Conservation (phyloP, 1,140 invertebrate species). For the Drosophila lacertosa region DNA sequence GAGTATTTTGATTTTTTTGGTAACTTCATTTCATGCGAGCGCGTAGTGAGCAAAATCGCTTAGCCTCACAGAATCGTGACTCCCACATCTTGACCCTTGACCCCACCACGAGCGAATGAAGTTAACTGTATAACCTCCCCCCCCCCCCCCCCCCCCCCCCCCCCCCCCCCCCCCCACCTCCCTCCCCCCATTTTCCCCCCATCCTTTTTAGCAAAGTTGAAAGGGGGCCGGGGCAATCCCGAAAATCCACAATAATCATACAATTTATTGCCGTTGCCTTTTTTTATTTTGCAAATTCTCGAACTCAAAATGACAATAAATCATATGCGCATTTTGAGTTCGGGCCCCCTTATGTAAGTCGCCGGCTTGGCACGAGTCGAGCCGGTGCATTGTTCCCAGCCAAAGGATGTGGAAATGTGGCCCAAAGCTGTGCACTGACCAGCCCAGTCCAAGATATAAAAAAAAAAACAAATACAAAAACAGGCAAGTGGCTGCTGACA, state of each 20-base stretch:
- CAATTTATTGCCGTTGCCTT: constrained; percentile 78
- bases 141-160: constrained; percentile 1
- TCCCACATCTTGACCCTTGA: constrained; percentile 84
- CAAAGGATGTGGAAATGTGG: constrained; percentile 43
- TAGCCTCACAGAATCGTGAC: constrained; percentile 76
- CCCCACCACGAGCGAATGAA: constrained; percentile 79
- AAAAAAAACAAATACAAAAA: no score
- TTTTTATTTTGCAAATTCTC: constrained; percentile 78
- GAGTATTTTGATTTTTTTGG: constrained; percentile 75
- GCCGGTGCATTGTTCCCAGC: constrained; percentile 46
- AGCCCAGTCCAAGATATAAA: no score
- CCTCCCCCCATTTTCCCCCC: neutral
- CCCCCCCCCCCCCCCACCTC: neutral
- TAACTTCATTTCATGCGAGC: constrained; percentile 77
- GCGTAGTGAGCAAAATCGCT: constrained; percentile 68
- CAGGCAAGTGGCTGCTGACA: neutral
- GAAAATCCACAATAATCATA: constrained; percentile 78
- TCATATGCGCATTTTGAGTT: constrained; percentile 68
- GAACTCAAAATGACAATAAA: constrained; percentile 82
- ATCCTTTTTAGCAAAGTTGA: constrained; percentile 23
- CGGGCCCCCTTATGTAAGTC: constrained; percentile 40
- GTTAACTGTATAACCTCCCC: constrained; percentile 53
- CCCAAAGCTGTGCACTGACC: constrained; percentile 4
- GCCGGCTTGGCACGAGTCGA: constrained; percentile 46
- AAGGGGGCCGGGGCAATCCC: constrained; percentile 17